phyloP scores from a whole-genome alignment of 2,888 invertebrate species.

The Lutraria lutraria region DNA sequence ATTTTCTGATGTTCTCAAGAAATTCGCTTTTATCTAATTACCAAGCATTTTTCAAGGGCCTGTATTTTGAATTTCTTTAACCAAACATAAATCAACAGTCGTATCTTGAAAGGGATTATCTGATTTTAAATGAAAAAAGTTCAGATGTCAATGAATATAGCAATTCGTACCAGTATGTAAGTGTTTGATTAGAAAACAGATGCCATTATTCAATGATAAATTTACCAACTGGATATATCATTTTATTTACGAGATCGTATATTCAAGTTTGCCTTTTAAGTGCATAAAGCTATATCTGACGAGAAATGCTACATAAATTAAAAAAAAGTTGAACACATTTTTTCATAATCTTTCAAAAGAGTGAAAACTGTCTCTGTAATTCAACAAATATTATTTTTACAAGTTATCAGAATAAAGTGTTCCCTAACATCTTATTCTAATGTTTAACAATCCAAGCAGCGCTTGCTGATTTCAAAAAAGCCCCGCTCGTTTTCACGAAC shows the following conservation, averaged over 20 bases:
- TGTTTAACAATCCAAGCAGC: too few species aligned
- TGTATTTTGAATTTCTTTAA: neutral
- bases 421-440: too few species aligned
- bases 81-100: neutral
- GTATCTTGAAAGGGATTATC: neutral
- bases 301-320: too few species aligned
- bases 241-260: neutral
- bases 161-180: neutral
- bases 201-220: neutral
- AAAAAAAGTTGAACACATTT: too few species aligned
- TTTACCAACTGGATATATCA: neutral
- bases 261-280: too few species aligned
- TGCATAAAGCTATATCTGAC: too few species aligned
- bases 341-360: too few species aligned
- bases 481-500: too few species aligned
- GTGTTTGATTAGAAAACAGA: neutral
- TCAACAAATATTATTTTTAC: too few species aligned
- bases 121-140: neutral
- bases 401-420: too few species aligned
- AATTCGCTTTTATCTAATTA: slow-evolving; percentile 1
- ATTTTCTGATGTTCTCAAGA: neutral
- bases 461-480: too few species aligned
- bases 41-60: neutral
- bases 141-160: neutral
- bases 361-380: too few species aligned